Conservation (phyloP, 2,113 vertebrate genomes). For the Austrofundulus limnaeus region DNA sequence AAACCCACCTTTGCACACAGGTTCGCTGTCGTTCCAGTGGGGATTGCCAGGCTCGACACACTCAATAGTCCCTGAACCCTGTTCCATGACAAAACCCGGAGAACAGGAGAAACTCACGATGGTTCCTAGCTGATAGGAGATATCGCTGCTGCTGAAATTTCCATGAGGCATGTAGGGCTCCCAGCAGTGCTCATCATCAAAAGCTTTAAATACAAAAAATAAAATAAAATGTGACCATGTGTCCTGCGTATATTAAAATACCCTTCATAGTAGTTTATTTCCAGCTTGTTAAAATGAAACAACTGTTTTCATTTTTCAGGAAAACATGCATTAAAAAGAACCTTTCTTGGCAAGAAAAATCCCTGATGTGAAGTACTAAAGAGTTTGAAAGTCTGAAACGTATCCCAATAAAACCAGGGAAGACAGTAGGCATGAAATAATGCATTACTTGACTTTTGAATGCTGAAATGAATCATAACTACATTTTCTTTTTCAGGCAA, state of each 20-base stretch:
- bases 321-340: not conserved
- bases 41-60: constrained; percentile 88
- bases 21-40: constrained; percentile 92
- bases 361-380: constrained; percentile 1
- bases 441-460: not conserved
- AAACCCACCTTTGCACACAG: constrained; percentile 85
- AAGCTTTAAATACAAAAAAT: constrained; percentile 70
- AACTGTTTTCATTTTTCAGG: too few relatives aligned
- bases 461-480: not conserved
- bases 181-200: constrained; percentile 90
- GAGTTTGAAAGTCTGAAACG: constrained; percentile 27
- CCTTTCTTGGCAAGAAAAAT: constrained; percentile 7
- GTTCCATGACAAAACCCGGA: constrained; percentile 90
- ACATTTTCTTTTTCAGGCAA: constrained; percentile 5
- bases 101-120: constrained; percentile 87
- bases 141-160: constrained; percentile 89
- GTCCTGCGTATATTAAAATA: not conserved
- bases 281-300: too few relatives aligned
- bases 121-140: constrained; percentile 85
- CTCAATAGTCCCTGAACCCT: constrained; percentile 86
- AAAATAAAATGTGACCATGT: not conserved
- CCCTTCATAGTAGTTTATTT: too few relatives aligned
- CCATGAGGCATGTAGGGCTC: constrained; percentile 91
- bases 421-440: constrained; percentile 19
- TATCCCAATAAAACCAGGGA: constrained; percentile 11